A percentile compares a stretch with the other conserved stretches of the same genome.
Conservation (phyloP, 2,797 vertebrate genomes). For the Poecilia picta region DNA sequence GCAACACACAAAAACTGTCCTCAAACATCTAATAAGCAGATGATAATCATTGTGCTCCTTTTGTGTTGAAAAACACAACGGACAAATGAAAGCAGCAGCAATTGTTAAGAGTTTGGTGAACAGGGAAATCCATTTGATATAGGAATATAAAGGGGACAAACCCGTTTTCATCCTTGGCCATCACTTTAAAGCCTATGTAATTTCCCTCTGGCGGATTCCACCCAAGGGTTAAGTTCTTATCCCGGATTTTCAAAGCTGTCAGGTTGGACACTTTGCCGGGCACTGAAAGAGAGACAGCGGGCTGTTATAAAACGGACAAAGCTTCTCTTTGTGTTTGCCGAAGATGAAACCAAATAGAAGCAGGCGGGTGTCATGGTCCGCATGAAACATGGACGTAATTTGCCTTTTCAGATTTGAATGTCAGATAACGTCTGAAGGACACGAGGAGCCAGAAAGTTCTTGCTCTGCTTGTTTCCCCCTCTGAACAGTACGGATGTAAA, state of each 20-base stretch:
- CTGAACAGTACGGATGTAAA: background rate
- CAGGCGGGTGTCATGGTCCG: background rate
- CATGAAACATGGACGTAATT: slow-evolving; percentile 8
- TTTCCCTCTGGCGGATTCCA: slow-evolving; percentile 13
- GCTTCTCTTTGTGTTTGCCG: background rate
- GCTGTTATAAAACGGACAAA: background rate
- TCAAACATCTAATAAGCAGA: background rate
- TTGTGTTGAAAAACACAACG: background rate
- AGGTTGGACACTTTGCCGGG: slow-evolving; percentile 51
- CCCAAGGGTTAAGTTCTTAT: fast-evolving
- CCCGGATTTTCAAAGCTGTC: fast-evolving
- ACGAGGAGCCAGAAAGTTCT: background rate
- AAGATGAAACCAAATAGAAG: background rate
- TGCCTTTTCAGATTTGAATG: slow-evolving; percentile 34
- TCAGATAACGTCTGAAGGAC: background rate
- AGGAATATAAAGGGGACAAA: background rate
- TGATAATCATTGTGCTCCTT: background rate
- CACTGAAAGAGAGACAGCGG: slow-evolving; percentile 42
- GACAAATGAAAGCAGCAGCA: background rate
- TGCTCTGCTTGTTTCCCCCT: background rate
- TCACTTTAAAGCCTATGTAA: background rate
- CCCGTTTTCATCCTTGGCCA: fast-evolving
- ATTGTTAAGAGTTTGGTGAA: background rate
- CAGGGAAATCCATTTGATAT: background rate
- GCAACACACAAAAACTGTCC: slow-evolving; percentile 6